Evolutionary conservation across 2,888 invertebrate genomes (phyloP).

Genomic region (Himalopsyche japonica): DNA sequence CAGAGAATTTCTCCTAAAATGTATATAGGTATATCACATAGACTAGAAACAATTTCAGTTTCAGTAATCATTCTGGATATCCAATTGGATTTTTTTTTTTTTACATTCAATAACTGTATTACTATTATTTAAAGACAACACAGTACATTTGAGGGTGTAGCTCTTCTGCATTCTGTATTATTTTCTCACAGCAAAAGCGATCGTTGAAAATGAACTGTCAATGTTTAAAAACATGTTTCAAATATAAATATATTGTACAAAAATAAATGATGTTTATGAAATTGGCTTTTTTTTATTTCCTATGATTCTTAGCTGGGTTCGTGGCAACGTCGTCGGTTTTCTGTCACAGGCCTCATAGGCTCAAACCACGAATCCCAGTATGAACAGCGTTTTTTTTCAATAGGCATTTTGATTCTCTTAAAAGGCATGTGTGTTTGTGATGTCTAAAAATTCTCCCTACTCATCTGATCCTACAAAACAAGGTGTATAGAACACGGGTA

Average conservation of each 20-base stretch:
- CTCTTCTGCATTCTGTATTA: constrained; percentile 41
- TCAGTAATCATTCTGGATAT: not conserved
- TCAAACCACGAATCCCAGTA: too few relatives aligned
- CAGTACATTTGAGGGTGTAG: constrained; percentile 40
- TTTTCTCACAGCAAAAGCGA: constrained; percentile 23
- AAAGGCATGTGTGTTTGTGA: too few relatives aligned
- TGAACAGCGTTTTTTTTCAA: too few relatives aligned
- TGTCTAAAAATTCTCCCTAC: too few relatives aligned
- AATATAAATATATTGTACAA: not conserved
- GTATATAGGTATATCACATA: not conserved
- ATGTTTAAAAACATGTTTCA: not conserved
- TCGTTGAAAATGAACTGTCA: not conserved
- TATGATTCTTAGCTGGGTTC: too few relatives aligned
- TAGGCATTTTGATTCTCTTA: too few relatives aligned
- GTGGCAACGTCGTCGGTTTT: too few relatives aligned
- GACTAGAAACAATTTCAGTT: not conserved
- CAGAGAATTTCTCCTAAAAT: not conserved
- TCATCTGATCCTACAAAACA: too few relatives aligned
- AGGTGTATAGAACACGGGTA: too few relatives aligned
- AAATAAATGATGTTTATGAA: not conserved
- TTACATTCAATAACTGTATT: not conserved
- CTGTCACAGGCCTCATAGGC: too few relatives aligned
- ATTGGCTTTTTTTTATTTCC: not conserved
- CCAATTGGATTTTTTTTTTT: not conserved
- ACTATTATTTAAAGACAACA: constrained; percentile 34